Base-by-base conservation (phyloP, 2,113 vertebrate genomes). In the Planiliza haematocheilus region DNA sequence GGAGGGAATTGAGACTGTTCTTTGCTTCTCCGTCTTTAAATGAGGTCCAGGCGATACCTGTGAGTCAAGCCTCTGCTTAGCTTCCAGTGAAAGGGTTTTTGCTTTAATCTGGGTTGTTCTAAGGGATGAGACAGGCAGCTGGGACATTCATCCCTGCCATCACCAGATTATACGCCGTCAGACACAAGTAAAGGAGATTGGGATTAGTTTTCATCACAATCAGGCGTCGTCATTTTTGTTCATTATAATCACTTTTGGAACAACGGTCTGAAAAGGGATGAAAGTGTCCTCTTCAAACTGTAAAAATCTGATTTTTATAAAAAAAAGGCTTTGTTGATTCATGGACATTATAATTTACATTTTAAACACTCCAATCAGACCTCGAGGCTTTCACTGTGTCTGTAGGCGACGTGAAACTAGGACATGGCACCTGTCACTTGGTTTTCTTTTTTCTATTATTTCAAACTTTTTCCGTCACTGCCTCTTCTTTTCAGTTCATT, bases 161-260 rank as follows among this genome's bases (percentile, higher is more conserved):
- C 70, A 58, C 3, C 65, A 71, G 70, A 81, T 83, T n/a, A n/a
- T 73, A 81, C 36, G 53, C 36, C 20, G n/a, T 58, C 76, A 77
- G 38, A 71, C 56, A 67, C 16, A 61, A 76, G 67, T 73, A 77
- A 67, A 57, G 64, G 64, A 83, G 66, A 66, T 24, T 12, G 64
- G 83, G 79, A 82, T 88, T 79, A 77, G 34, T 49, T 71, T 62
- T 65, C 72, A 77, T 81, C 68, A 80, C 36, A 63, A 70, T 69
- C 70, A 48, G 51, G 49, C 63, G 41, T 67, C 36, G 36, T 21
- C 46, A 24, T 14, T 55, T 48, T 18, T 43, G 49, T 45, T 75
- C 53, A 46, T 70, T 55, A 62, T 53, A 69, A 78, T 83, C 52
- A 49, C 8, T n/a, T 66, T 14, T 8, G 14, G 55, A 53, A 76